A percentile compares a stretch with the other conserved stretches of the same genome.
Evolutionary conservation across 37 sponge, comb jelly and placozoan genomes (phyloP).

Genomic region (Cliona cf. orientalis): DNA sequence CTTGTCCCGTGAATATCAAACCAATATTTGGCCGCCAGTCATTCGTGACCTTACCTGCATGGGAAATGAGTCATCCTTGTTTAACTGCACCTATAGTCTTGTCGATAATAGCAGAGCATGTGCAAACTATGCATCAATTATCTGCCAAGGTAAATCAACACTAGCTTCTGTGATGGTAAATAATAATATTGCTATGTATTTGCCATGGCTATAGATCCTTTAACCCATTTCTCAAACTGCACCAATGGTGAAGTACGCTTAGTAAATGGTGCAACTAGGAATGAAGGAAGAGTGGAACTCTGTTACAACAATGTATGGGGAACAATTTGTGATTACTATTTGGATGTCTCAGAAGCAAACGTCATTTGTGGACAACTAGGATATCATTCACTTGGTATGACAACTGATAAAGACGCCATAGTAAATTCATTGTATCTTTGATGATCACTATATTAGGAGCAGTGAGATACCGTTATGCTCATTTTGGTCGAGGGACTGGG

Average conservation of each 20-base stretch:
- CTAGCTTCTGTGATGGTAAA: background rate
- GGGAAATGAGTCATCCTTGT: background rate
- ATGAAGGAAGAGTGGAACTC: conserved; percentile 9
- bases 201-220: background rate
- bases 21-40: background rate
- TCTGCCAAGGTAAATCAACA: background rate
- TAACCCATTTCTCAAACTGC: background rate
- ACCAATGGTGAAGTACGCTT: conserved; percentile 14
- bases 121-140: background rate
- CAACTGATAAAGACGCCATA: background rate
- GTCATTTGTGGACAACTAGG: conserved; percentile 21
- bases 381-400: background rate
- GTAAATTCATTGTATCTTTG: background rate
- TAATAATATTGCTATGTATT: background rate
- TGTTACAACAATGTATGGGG: conserved; percentile 3
- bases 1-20: background rate
- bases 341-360: background rate
- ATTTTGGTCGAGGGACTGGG: background rate
- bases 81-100: background rate
- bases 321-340: conserved; percentile 1
- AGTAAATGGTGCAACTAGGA: background rate
- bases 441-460: background rate
- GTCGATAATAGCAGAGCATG: background rate
- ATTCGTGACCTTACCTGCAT: background rate
- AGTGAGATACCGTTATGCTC: background rate